Evolutionary conservation across 1,140 invertebrate species (phyloP), one percentile per base, ranked within the genome.

Genomic region (Lasioglossum albipes): DNA sequence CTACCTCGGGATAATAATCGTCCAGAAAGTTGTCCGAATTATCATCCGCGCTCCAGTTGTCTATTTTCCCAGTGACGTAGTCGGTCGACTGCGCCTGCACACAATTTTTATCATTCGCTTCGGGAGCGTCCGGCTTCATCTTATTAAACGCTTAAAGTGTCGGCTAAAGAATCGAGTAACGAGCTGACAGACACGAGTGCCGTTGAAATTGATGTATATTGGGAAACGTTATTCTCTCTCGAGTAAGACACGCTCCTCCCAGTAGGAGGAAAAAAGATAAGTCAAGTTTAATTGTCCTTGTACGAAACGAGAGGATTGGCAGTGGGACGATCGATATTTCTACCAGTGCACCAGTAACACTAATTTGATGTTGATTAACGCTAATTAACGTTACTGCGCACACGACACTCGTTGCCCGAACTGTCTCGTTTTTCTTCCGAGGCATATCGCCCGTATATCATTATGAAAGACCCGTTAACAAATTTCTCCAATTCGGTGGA

Each of bases 1-100:
- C 82, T 61, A 81, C 36, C 52, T 88, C 82, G 10, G 67, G 70
- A n/a, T 90, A 82, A 67, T 89, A 85, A 81, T 89, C 83, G 5
- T 70, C 64, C 72, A 85, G 66, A 10, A 72, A 83, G 61, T 90
- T 84, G 18, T 86, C 67, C 16, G 75, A 36, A 52, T 80, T 64
- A 20, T 85, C 85, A 6, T 85, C 54, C 10, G 74, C 22, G 65
- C 76, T 66, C 27, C 57, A 72, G 20, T 67, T 41, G 22, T 86
- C 67, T 31, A 27, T 31, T 36, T 69, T 62, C 13, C 59, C 69
- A 3, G 31, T 12, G 7, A 67, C 54, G n/a, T 75, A 61, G 42
- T 80, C n/a, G 12, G n/a, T 31, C 20, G 52, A 66, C 42, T 59
- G 41, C 31, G 62, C 57, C 79, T 80, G 54, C 18, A 41, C 31